phyloP scores from a whole-genome alignment of 1,140 invertebrate genomes.

The Drosophila pseudoobscura region DNA sequence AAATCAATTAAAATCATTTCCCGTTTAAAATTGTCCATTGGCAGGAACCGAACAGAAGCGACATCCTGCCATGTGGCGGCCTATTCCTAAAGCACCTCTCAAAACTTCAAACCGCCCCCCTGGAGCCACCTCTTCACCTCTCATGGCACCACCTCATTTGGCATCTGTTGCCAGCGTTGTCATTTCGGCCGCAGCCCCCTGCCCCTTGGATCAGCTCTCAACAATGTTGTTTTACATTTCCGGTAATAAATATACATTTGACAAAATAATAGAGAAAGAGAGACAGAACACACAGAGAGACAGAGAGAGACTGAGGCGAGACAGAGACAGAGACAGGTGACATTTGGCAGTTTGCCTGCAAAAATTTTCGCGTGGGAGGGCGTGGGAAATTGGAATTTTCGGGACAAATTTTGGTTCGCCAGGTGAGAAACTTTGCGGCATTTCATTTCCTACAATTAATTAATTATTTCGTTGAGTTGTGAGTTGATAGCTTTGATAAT shows the following conservation, averaged over 20 bases:
- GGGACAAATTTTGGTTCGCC: conserved; percentile 36
- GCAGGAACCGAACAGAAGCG: conserved; percentile 12
- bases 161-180: conserved; percentile 69
- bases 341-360: conserved; percentile 63
- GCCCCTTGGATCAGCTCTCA: conserved; percentile 2
- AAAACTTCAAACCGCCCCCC: not conserved
- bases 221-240: conserved; percentile 77
- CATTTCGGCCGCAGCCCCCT: conserved; percentile 47
- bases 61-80: conserved; percentile 1
- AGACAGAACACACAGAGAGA: not conserved
- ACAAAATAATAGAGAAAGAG: conserved; percentile 63
- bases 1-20: conserved; percentile 79
- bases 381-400: conserved; percentile 74
- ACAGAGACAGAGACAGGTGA: conserved; percentile 12
- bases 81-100: conserved; percentile 6
- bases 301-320: not conserved
- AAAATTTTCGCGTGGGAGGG: conserved; percentile 42
- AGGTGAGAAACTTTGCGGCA: conserved; percentile 80
- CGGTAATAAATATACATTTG: conserved; percentile 79
- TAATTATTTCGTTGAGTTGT: conserved; percentile 58
- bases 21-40: conserved; percentile 57
- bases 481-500: conserved; percentile 52
- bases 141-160: conserved; percentile 38
- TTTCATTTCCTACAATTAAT: conserved; percentile 79
- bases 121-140: not conserved